These are phyloP conservation scores for Philonicus albiceps DNA, from an alignment of 2,888 invertebrate species.

Conservation along the genomic window DNA sequence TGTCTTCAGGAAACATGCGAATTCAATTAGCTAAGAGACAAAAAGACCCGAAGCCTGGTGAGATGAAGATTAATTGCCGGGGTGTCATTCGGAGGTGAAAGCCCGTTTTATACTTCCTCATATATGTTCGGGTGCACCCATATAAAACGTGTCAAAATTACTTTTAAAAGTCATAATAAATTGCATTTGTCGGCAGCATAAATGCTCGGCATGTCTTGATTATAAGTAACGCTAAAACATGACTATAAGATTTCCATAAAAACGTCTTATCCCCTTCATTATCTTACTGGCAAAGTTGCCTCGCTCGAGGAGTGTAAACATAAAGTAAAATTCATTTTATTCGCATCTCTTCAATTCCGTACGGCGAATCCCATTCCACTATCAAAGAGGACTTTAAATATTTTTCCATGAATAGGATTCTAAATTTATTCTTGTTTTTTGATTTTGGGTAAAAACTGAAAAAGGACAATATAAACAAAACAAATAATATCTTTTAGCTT, in stretches of 20 bases:
- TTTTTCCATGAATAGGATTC: neutral
- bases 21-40: constrained; percentile 39
- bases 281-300: neutral
- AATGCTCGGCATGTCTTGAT: neutral
- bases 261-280: neutral
- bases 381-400: neutral
- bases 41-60: constrained; percentile 28
- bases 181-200: constrained; percentile 10
- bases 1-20: constrained; percentile 38
- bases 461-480: neutral
- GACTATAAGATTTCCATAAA: neutral
- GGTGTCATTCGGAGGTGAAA: constrained; percentile 29
- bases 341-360: neutral
- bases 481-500: neutral
- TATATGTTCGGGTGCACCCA: neutral
- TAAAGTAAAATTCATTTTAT: neutral
- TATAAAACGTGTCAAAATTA: constrained; percentile 3
- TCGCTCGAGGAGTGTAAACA: neutral
- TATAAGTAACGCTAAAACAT: neutral
- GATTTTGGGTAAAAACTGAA: neutral
- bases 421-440: neutral
- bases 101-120: neutral
- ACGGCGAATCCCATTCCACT: neutral
- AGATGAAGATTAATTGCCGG: constrained; percentile 39
- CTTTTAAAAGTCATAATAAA: constrained; percentile 6